Evolutionary conservation across 1,140 invertebrate genomes (phyloP).

Genomic region (Penaeus vannamei): DNA sequence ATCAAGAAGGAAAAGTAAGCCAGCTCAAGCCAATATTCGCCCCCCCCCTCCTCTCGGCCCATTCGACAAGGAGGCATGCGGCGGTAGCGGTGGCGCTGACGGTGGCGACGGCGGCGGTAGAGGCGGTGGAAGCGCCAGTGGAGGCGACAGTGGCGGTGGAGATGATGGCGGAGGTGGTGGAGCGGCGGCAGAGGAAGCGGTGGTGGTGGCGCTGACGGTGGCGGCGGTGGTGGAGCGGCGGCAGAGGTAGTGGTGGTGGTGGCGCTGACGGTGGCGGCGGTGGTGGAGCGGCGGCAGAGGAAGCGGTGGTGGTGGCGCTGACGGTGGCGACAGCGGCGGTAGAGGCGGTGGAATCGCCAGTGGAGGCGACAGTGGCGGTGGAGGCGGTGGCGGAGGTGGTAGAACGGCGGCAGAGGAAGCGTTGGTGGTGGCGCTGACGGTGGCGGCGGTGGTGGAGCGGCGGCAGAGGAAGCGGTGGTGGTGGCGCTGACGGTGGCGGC

Average conservation of each 20-base stretch:
- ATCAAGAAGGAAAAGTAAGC: too few species aligned
- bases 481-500: too few species aligned
- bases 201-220: too few species aligned
- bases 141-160: neutral
- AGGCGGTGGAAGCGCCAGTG: neutral
- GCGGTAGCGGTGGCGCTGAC: neutral
- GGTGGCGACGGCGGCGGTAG: neutral
- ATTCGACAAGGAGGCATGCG: too few species aligned
- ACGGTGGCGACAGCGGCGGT: neutral
- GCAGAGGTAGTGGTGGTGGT: too few species aligned
- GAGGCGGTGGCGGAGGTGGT: neutral
- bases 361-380: neutral
- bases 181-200: neutral
- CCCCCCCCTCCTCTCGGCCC: too few species aligned
- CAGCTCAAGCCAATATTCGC: too few species aligned
- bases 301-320: neutral
- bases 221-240: neutral
- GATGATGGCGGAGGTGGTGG: neutral
- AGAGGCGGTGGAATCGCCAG: neutral
- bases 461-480: too few species aligned
- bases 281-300: too few species aligned
- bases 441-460: neutral
- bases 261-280: constrained; percentile 9
- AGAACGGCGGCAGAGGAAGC: neutral
- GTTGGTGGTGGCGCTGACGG: too few species aligned